A percentile compares a stretch with the other conserved stretches of the same genome.
These are phyloP conservation scores for Acrobasis suavella DNA, from an alignment of 2,888 invertebrate species.

Conservation along the genomic window DNA sequence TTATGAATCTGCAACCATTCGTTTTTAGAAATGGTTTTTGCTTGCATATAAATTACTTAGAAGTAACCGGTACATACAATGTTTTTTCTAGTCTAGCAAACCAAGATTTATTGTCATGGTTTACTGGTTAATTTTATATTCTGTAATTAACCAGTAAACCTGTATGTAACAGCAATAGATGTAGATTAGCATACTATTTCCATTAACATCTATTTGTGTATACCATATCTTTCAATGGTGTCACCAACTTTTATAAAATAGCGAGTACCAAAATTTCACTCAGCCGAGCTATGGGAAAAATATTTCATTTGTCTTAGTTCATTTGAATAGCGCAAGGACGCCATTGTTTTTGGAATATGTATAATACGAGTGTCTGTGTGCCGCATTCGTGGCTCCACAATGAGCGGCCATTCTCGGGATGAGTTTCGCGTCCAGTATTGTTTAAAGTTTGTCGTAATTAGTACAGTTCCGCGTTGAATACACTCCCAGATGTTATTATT, in stretches of 20 bases:
- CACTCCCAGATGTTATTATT: slow-evolving; percentile 74
- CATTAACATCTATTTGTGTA: too few species aligned
- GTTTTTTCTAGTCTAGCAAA: too few species aligned
- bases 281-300: slow-evolving; percentile 51
- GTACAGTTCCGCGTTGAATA: slow-evolving; percentile 76
- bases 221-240: too few species aligned
- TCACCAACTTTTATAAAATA: background rate
- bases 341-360: slow-evolving; percentile 79
- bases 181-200: too few species aligned
- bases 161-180: too few species aligned
- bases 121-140: too few species aligned
- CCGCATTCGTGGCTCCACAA: slow-evolving; percentile 77
- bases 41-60: background rate
- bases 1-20: background rate
- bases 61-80: too few species aligned
- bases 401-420: slow-evolving; percentile 76
- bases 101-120: too few species aligned
- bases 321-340: slow-evolving; percentile 71
- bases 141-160: too few species aligned
- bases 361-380: slow-evolving; percentile 74
- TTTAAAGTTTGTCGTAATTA: slow-evolving; percentile 82
- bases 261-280: slow-evolving; percentile 40
- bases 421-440: slow-evolving; percentile 81
- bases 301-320: slow-evolving; percentile 70
- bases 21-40: background rate